These are phyloP conservation scores for Pocillopora grandis DNA, from an alignment of 92 coral and sea anemone genomes.

Conservation along the genomic window DNA sequence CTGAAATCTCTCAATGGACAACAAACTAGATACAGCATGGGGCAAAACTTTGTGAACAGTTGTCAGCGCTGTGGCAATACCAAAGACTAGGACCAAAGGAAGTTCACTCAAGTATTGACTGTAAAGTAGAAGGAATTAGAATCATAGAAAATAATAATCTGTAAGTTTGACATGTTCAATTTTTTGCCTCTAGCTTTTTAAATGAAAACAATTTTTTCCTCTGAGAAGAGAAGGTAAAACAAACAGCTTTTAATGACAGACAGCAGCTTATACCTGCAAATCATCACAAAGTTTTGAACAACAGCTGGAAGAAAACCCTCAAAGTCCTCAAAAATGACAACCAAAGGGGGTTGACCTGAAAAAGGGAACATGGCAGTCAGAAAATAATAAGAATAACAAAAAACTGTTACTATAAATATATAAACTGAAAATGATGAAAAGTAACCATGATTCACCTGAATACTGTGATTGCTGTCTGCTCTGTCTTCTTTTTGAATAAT, in stretches of 20 bases:
- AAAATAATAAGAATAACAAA: background rate
- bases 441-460: constrained; percentile 13
- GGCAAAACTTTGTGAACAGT: constrained; percentile 93
- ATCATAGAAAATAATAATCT: no score
- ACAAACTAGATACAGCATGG: constrained; percentile 84
- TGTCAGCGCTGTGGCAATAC: constrained; percentile 91
- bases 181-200: no score
- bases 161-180: no score
- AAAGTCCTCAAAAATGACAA: constrained; percentile 90
- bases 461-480: constrained; percentile 7
- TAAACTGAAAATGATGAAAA: background rate
- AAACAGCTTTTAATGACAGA: background rate
- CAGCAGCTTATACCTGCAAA: constrained; percentile 63
- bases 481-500: constrained; percentile 6
- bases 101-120: constrained; percentile 81
- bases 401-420: no score
- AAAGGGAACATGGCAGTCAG: background rate
- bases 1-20: constrained; percentile 91
- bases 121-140: background rate
- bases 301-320: constrained; percentile 87
- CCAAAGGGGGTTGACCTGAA: constrained; percentile 74
- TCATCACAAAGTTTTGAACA: constrained; percentile 85
- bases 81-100: constrained; percentile 89
- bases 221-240: no score
- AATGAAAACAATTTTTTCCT: no score